These are phyloP conservation scores for Drosophila busckii DNA, from an alignment of 1,140 invertebrate genomes.

Conservation along the genomic window DNA sequence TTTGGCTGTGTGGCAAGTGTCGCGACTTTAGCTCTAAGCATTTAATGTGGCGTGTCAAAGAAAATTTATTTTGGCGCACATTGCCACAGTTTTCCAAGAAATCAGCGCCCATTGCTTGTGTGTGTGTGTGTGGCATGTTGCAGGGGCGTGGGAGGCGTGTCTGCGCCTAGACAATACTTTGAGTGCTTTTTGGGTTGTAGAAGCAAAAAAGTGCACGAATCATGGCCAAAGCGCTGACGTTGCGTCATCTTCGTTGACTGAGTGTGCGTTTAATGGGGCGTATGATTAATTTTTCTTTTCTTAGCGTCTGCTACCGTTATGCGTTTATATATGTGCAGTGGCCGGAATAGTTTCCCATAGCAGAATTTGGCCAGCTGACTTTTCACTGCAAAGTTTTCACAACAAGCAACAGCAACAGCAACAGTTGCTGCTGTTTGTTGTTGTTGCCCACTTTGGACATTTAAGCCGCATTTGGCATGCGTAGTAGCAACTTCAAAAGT, in stretches of 20 bases:
- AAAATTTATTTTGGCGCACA: conserved; percentile 63
- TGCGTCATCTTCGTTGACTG: too few relatives aligned
- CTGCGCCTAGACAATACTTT: conserved; percentile 12
- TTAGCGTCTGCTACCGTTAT: conserved; percentile 6
- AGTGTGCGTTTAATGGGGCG: conserved; percentile 66
- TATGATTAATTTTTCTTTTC: conserved; percentile 63
- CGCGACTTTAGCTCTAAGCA: too few relatives aligned
- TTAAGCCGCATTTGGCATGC: conserved; percentile 76
- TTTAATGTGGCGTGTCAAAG: conserved; percentile 47
- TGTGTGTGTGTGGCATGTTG: conserved; percentile 16
- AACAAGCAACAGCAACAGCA: conserved; percentile 30
- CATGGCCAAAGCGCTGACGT: conserved; percentile 34
- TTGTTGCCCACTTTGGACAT: conserved; percentile 74
- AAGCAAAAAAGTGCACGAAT: conserved; percentile 52
- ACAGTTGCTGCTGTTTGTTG: conserved; percentile 28
- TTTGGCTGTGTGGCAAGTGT: conserved; percentile 12
- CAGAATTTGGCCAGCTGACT: conserved; percentile 61
- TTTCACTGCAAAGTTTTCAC: conserved; percentile 72
- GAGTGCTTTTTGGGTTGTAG: conserved; percentile 39
- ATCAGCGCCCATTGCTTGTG: conserved; percentile 14
- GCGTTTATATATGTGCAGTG: conserved; percentile 17
- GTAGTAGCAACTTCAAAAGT: conserved; percentile 70
- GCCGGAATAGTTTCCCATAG: conserved; percentile 52
- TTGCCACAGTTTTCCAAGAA: conserved; percentile 62
- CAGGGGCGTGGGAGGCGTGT: conserved; percentile 9